phyloP scores from a whole-genome alignment of 2,113 vertebrate genomes.

The Charina bottae region DNA sequence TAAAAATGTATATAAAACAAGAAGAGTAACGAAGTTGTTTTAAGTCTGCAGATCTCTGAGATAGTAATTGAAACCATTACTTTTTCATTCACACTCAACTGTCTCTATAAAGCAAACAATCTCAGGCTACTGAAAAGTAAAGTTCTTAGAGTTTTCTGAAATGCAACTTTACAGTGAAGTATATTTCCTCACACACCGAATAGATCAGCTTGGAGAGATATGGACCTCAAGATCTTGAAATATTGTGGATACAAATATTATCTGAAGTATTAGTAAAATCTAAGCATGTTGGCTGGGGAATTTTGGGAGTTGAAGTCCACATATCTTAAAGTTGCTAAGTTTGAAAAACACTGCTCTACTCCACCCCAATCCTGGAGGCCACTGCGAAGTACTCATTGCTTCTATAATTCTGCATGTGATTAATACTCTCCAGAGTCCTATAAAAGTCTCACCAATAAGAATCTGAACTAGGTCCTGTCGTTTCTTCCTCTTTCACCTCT shows the following conservation, averaged over 20 bases:
- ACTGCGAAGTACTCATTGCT: background rate
- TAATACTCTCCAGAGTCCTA: background rate
- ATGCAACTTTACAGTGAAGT: background rate
- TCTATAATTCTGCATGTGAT: background rate
- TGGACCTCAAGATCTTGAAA: background rate
- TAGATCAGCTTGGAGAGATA: background rate
- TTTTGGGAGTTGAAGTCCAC: background rate
- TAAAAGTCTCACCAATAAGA: background rate
- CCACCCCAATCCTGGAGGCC: background rate
- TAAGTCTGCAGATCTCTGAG: background rate
- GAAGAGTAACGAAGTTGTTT: background rate
- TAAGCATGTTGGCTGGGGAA: background rate
- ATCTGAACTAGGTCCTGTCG: background rate
- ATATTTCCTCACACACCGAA: background rate
- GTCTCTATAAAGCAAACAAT: background rate
- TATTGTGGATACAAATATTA: background rate
- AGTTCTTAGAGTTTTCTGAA: background rate
- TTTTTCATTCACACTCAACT: background rate
- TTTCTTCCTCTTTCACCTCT: background rate
- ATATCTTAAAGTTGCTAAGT: background rate
- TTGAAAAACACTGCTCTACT: background rate
- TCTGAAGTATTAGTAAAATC: background rate
- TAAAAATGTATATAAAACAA: background rate
- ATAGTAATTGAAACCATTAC: background rate
- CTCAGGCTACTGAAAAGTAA: no score